phyloP scores from a whole-genome alignment of 1,140 invertebrate genomes.

The Dreissena polymorpha region DNA sequence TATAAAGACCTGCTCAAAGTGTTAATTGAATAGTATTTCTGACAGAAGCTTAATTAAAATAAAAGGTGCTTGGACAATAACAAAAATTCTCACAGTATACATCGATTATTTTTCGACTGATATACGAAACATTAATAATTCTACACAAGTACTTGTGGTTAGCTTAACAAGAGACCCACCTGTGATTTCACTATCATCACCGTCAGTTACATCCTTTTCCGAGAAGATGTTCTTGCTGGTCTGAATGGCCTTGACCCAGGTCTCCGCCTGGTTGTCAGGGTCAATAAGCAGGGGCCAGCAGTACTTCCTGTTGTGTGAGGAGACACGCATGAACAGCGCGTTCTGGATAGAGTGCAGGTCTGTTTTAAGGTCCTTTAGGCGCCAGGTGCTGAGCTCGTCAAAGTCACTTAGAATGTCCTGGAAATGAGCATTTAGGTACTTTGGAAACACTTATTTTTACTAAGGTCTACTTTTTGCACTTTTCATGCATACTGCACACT shows the following conservation, averaged over 20 bases:
- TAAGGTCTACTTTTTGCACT: no score
- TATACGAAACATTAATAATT: no score
- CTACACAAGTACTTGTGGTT: no score
- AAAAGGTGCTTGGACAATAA: no score
- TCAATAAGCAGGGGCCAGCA: slow-evolving; percentile 78
- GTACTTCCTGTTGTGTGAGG: slow-evolving; percentile 74
- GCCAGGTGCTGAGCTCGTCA: slow-evolving; percentile 77
- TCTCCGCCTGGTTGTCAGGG: slow-evolving; percentile 77
- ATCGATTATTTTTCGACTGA: no score
- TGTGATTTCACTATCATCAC: slow-evolving; percentile 57
- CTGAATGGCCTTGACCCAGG: slow-evolving; percentile 75
- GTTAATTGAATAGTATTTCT: no score
- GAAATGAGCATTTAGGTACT: not conserved
- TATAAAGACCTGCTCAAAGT: no score
- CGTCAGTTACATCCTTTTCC: slow-evolving; percentile 64
- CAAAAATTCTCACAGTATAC: no score
- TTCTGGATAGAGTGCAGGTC: slow-evolving; percentile 77
- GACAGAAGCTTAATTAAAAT: no score
- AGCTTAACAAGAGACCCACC: slow-evolving; percentile 48
- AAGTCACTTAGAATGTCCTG: slow-evolving; percentile 77
- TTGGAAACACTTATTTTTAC: no score
- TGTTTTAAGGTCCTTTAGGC: slow-evolving; percentile 71
- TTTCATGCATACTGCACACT: no score
- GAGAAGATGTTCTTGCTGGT: slow-evolving; percentile 69
- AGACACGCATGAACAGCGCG: slow-evolving; percentile 75